Evolutionary conservation across 1,140 invertebrate species (phyloP), one percentile per base, ranked within the genome.

Genomic region (Lasioglossum baleicum): DNA sequence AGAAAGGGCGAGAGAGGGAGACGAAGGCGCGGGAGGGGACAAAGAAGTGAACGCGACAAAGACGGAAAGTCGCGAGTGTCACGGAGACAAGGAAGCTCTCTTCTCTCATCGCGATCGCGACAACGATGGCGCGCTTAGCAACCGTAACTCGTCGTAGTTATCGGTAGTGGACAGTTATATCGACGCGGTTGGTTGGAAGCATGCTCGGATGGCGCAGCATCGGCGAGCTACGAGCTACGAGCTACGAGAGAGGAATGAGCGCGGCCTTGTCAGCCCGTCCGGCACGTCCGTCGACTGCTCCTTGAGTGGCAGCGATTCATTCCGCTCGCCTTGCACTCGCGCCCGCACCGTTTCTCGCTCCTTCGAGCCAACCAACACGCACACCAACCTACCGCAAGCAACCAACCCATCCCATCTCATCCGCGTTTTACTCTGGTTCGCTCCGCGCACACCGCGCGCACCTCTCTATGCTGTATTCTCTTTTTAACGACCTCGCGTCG

Each of bases 271-370:
- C 86, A 85, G 72, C 85, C 81, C 76, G 82, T 80, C 80, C 87
- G 84, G 74, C 85, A 85, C 85, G 86, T 89, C 88, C 82, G 84
- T 88, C 85, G 87, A 80, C 83, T 82, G 82, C 84, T 86, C 86
- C 88, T 90, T 89, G 89, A 90, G 87, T 90, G 90, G 88, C 90
- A 89, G 87, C 85, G 88, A 86, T 86, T 89, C 89, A 89, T 90
- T 90, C 82, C 89, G 87, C 87, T 88, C 88, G 86, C 87, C 82
- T 90, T 89, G 69, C 88, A 87, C 85, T 82, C 84, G 81, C 83
- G 72, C 81, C 64, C 70, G 31, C 83, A 66, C 51, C 20, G 87
- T 75, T 83, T 72, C 84, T 58, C 35, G 44, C 35, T 73, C 40
- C 68, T 65, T 35, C 60, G 44, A 65, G 35, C 53, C 63, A 80